Evolutionary conservation across 1,140 invertebrate species (phyloP).

Genomic region (Dendroctonus valens): DNA sequence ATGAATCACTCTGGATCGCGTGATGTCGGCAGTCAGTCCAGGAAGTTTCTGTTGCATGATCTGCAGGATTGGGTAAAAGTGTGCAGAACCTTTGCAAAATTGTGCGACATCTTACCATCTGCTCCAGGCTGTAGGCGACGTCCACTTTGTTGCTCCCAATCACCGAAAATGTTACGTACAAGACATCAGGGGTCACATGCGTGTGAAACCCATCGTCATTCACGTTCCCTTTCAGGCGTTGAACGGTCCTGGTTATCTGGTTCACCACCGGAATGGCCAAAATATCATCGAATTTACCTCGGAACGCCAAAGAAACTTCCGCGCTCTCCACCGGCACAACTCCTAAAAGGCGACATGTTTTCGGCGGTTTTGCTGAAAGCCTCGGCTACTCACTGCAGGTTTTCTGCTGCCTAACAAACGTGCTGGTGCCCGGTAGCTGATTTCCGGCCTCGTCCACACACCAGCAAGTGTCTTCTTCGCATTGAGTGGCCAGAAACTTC

Average conservation of each 20-base stretch:
- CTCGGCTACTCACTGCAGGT: constrained; percentile 57
- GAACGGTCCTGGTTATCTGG: constrained; percentile 56
- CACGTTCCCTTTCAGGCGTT: constrained; percentile 57
- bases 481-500: constrained; percentile 72
- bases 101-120: constrained; percentile 53
- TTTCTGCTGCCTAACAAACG: constrained; percentile 62
- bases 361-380: background rate
- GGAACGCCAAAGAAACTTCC: constrained; percentile 61
- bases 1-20: constrained; percentile 61
- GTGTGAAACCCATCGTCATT: constrained; percentile 57
- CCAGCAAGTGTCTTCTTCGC: constrained; percentile 73
- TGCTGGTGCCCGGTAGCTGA: constrained; percentile 62
- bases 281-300: constrained; percentile 55
- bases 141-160: constrained; percentile 65
- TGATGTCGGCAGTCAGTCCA: constrained; percentile 64
- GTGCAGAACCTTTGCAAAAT: background rate
- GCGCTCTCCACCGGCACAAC: constrained; percentile 61
- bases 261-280: constrained; percentile 50
- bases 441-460: constrained; percentile 85
- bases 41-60: constrained; percentile 58
- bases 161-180: constrained; percentile 60
- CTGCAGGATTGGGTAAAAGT: constrained; percentile 40
- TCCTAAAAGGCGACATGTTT: constrained; percentile 48
- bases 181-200: constrained; percentile 56
- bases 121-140: constrained; percentile 63